Evolutionary conservation across 2,888 invertebrate species (phyloP).

Genomic region (Temnothorax unifasciatus): DNA sequence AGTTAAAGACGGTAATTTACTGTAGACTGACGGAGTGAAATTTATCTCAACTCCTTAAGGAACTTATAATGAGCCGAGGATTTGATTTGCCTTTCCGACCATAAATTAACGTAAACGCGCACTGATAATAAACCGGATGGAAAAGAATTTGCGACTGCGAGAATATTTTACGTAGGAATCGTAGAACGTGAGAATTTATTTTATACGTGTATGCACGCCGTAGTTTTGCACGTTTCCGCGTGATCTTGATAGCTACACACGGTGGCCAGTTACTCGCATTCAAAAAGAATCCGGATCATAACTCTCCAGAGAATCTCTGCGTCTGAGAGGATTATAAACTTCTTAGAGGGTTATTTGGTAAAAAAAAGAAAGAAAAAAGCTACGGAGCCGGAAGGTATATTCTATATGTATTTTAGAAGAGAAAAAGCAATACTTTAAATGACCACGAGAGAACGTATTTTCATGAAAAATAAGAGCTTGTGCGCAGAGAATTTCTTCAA

Average conservation of each 20-base stretch:
- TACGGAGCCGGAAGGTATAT: background rate
- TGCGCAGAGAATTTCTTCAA: conserved; percentile 3
- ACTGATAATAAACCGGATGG: background rate
- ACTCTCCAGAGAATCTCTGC: conserved; percentile 13
- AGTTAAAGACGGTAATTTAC: conserved; percentile 8
- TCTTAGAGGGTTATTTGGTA: conserved; percentile 20
- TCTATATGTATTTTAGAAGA: background rate
- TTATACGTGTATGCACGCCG: background rate
- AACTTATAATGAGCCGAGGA: background rate
- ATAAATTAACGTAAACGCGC: background rate
- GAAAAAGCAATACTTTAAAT: conserved; percentile 25
- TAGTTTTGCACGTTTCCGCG: background rate
- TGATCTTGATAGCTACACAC: conserved; percentile 20
- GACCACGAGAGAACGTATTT: conserved; percentile 24
- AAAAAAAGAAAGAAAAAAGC: background rate
- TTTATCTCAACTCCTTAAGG: background rate
- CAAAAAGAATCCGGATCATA: conserved; percentile 26
- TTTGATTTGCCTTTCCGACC: background rate
- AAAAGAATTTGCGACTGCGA: background rate
- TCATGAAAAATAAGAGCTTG: conserved; percentile 4
- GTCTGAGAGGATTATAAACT: conserved; percentile 17
- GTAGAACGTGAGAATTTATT: conserved; percentile 5
- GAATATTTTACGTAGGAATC: background rate
- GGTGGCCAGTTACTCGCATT: background rate
- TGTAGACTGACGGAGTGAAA: conserved; percentile 3